A percentile compares a stretch with the other conserved stretches of the same genome.
Conservation (phyloP, 2,888 invertebrate genomes). For the Sarcophaga carnaria region DNA sequence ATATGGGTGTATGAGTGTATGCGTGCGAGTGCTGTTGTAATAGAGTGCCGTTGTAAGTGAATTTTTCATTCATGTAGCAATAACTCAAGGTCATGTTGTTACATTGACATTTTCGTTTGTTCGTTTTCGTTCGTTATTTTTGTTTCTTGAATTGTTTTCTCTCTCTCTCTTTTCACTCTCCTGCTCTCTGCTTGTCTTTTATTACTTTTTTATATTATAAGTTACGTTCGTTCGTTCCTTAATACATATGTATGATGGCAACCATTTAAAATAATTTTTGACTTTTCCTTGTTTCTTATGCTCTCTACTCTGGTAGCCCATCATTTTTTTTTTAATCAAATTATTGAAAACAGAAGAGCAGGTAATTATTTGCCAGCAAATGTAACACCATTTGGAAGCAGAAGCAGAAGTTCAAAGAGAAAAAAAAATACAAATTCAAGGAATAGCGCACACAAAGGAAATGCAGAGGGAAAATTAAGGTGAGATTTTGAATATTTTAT, state of each 20-base stretch:
- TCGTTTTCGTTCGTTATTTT: constrained; percentile 2
- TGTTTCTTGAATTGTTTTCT: not conserved
- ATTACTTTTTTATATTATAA: not conserved
- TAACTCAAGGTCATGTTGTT: constrained; percentile 62
- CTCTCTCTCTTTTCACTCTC: not conserved
- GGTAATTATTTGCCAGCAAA: constrained; percentile 43
- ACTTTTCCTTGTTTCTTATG: too few relatives aligned
- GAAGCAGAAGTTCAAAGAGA: too few relatives aligned
- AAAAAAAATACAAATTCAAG: too few relatives aligned
- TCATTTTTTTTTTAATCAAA: constrained; percentile 47
- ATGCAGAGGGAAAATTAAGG: constrained; percentile 11
- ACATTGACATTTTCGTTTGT: constrained; percentile 48
- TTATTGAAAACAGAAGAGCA: constrained; percentile 47
- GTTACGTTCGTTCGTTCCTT: too few relatives aligned
- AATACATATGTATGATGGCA: too few relatives aligned
- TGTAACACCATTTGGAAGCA: not conserved
- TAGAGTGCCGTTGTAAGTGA: constrained; percentile 2
- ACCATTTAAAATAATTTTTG: too few relatives aligned
- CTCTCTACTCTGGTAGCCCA: too few relatives aligned
- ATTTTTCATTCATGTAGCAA: constrained; percentile 23
- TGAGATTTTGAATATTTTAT: too few relatives aligned
- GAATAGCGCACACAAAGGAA: not conserved
- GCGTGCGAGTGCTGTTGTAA: not conserved
- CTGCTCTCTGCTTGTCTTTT: not conserved
- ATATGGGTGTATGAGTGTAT: not conserved